Base-by-base conservation (phyloP, 1,140 invertebrate species). In the Penaeus indicus region DNA sequence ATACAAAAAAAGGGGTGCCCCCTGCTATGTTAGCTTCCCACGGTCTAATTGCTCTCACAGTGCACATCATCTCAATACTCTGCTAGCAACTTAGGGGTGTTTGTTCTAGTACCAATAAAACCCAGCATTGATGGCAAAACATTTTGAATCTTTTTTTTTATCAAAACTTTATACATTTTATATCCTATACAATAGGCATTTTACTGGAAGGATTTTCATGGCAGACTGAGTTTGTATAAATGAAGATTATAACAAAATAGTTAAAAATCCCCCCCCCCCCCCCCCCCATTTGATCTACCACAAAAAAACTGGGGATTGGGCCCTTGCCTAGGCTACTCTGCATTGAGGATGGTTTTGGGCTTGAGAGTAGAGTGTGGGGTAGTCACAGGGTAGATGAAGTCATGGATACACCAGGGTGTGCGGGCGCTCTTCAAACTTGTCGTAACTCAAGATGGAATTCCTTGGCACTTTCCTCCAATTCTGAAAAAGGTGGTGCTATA, bases 381-480 rank as follows among this genome's bases (percentile, higher is more conserved):
- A 60, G 87, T 88, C 87, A 88, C 87, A 88, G n/a, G 87, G 81
- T 62, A 27, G 87, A 84, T 25, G 87, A 88, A 25, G 87, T 84
- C 27, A 82, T 4, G 81, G 62, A 81, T 62, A 11, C 78, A 11
- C 85, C 85, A 54, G 89, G 82, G 47, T 82, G 83, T 88, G 86
- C 21, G 97, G 97, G 92, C 96, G 95, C 89, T 96, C 97, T 93
- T 99, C 98, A 93, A 99, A 94, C 94, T 99, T 99, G 93, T 97
- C 97, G 94, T 99, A n/a, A 99, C 93, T 99, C 98, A 93, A 99
- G 94, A 94, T 98, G 96, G 94, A 99, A 98, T 94, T 99, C 98
- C 94, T 98, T 91, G 97, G 95, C 27, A 94, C 93, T 91, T 94
- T 94, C 85, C 94, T 91, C 94, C 94, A 94, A 91, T 93, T 93